Base-by-base conservation (phyloP, 37 sponge, comb jelly and placozoan genomes). In the Sycon ciliatum region DNA sequence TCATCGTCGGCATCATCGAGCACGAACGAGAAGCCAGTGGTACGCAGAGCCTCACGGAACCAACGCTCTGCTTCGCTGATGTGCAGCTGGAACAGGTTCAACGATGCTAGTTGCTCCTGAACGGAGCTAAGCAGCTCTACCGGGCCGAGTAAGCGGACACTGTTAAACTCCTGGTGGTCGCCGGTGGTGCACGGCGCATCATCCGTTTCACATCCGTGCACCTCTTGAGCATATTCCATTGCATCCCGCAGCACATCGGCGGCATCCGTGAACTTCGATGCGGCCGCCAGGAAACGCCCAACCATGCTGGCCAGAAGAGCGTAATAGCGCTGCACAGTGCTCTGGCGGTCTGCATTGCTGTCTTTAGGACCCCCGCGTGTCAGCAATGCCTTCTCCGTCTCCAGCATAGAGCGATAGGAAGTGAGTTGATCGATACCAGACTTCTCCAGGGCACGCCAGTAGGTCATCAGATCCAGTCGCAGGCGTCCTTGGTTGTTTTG, bases 1-100 rank as follows among this genome's bases (percentile, higher is more conserved):
- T 60, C 9, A 9, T 9, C 32, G 7, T 28, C 9, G 9, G 27
- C 11, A 7, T 30, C 63, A 28, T 22, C 26, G 7, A 30, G 27
- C 7, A 9, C 32, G 63, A 60, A 7, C n/a, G n/a, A n/a, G n/a
- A n/a, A n/a, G n/a, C n/a, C n/a, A n/a, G n/a, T n/a, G 7, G 63
- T 60, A 11, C 16, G n/a, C 63, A 60, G 16, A 11, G 63, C 63
- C 63, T 22, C 9, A 18, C 63, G 11, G 32, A n/a, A 60, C 63
- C 63, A 60, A 11, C 16, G 7, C 30, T 60, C 63, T 9, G 63
- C 63, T 26, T 60, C 63, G n/a, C n/a, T n/a, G n/a, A n/a, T n/a
- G n/a, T n/a, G n/a, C n/a, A n/a, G n/a, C n/a, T n/a, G n/a, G n/a
- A n/a, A n/a, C n/a, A n/a, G n/a, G n/a, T n/a, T n/a, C n/a, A n/a